Evolutionary conservation across 2,797 vertebrate genomes (phyloP), one percentile per base, ranked within the genome.

Genomic region (Urocyon cinereoargenteus): DNA sequence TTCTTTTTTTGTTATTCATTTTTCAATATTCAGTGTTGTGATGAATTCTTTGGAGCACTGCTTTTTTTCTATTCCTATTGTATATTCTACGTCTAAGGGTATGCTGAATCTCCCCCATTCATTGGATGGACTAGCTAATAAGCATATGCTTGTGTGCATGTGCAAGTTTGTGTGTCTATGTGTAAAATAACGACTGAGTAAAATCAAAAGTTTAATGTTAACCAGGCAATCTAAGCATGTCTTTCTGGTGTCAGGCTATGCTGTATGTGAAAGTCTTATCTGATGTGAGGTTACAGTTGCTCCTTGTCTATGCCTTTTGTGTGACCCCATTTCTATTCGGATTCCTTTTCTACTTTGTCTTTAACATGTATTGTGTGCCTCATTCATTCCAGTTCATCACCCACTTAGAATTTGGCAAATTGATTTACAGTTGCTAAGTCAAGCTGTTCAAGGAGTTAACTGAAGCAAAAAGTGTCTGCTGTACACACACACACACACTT

Each of bases 301-400:
- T 78, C 31, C 26, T 85, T 90, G 88, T 88, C 94, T 93, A 0
- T 49, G 81, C 66, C 82, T 92, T 89, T 86, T 95, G 28, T 78
- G 11, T 94, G 87, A 90, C 81, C 87, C 79, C 28, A 5, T 84
- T 97, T 95, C 86, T 91, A 59, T 53, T 92, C 19, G 13, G 13
- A 59, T 61, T 92, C 86, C 77, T 40, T 81, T 91, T 88, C 36
- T 82, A 28, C 26, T 97, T 82, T 83, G 95, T 72, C 70, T 95
- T 31, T 18, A 18, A 62, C 15, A 24, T 62, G 64, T 51, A 40
- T 89, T 96, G 83, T 81, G 19, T 83, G 83, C 19, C 34, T 62
- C 79, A 72, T 97, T 95, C 78, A 86, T 98, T 98, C 96, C 90
- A 82, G 85, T 86, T 96, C 96, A 96, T 92, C 59, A 77, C 62